phyloP scores from a whole-genome alignment of 2,113 vertebrate species.

The Microtus richardsoni region DNA sequence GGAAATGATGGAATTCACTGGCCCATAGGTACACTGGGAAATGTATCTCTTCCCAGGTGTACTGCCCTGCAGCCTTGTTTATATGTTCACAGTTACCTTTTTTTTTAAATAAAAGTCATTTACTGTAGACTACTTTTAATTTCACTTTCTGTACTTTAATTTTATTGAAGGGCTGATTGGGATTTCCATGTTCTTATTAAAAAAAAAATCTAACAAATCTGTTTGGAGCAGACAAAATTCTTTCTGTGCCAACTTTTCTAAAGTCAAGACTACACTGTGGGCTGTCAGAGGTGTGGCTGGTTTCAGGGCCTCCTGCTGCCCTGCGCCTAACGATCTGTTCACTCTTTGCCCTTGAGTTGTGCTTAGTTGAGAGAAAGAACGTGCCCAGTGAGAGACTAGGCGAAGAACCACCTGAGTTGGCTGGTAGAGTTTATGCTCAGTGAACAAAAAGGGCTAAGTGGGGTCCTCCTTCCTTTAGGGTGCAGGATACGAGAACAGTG shows the following conservation, averaged over 20 bases:
- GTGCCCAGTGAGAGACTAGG: neutral
- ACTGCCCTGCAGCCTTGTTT: constrained; percentile 91
- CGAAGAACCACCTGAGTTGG: neutral
- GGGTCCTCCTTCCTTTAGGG: neutral
- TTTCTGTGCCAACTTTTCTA: constrained; percentile 57
- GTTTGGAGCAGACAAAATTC: constrained; percentile 76
- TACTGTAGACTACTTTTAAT: constrained; percentile 89
- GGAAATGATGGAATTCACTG: constrained; percentile 87
- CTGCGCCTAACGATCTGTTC: neutral
- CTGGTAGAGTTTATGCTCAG: neutral
- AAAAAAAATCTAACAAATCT: constrained; percentile 84
- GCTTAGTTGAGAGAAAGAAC: neutral
- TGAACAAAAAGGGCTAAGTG: neutral
- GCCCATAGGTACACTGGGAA: constrained; percentile 85
- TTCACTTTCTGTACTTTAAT: constrained; percentile 86
- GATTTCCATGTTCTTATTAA: constrained; percentile 87
- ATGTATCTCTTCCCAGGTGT: constrained; percentile 88
- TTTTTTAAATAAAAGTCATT: constrained; percentile 91
- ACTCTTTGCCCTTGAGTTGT: constrained; percentile 31
- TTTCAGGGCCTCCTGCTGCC: neutral
- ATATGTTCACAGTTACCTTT: constrained; percentile 89
- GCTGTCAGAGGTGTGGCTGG: neutral
- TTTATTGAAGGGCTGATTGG: constrained; percentile 86
- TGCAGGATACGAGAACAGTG: neutral
- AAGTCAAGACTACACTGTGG: neutral